Evolutionary conservation across 2,797 vertebrate genomes (phyloP).

Genomic region (Platalea minor): DNA sequence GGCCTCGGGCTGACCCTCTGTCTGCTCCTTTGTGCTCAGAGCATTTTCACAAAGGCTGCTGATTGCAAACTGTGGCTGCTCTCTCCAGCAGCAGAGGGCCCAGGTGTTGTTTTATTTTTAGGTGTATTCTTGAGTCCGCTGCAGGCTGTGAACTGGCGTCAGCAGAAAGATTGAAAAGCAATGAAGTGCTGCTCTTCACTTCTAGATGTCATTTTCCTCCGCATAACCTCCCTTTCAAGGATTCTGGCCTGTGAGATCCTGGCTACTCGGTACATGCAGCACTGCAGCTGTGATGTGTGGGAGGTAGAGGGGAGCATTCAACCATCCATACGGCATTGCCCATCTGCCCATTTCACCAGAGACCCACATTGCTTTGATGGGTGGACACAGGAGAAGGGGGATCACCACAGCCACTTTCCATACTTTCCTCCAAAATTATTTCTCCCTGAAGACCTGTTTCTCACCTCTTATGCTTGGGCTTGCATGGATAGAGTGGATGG

Average conservation of each 20-base stretch:
- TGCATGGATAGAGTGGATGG: neutral
- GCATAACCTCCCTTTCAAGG: neutral
- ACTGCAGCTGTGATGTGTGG: too few relatives aligned
- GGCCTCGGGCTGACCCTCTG: neutral
- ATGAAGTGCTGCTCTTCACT: neutral
- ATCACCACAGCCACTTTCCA: neutral
- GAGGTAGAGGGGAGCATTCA: neutral
- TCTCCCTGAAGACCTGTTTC: neutral
- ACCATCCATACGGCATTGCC: accelerated
- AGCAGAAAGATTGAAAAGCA: conserved; percentile 5
- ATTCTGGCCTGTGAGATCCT: neutral
- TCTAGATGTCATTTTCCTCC: neutral
- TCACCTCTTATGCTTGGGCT: accelerated
- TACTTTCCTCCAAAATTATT: neutral
- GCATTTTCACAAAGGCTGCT: neutral
- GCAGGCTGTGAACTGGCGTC: neutral
- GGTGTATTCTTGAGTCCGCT: neutral
- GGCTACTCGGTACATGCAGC: accelerated
- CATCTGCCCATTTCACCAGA: accelerated
- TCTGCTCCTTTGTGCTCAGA: neutral
- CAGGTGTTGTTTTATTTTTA: conserved; percentile 35
- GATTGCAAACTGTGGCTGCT: neutral
- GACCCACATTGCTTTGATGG: accelerated
- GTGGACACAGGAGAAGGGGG: neutral
- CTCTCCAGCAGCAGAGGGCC: neutral